A percentile compares a stretch with the other conserved stretches of the same genome.
Evolutionary conservation across 2,888 invertebrate species (phyloP).

Genomic region (Ormyrus rosae): DNA sequence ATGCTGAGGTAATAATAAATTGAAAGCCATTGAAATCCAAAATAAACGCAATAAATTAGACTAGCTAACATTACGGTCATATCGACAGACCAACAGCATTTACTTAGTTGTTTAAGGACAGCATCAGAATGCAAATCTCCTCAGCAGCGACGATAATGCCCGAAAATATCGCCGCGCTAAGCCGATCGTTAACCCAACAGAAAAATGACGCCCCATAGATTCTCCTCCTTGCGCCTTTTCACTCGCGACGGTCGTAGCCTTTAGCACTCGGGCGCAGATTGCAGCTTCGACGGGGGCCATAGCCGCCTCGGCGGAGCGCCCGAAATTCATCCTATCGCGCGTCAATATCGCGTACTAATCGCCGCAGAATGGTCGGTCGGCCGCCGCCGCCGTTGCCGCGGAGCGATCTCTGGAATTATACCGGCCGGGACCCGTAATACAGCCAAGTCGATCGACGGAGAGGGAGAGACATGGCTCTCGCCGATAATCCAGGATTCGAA

Average conservation of each 20-base stretch:
- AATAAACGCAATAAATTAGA: too few relatives aligned
- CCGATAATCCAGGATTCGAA: conserved; percentile 59
- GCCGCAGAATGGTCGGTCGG: conserved; percentile 58
- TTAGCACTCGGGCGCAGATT: conserved; percentile 18
- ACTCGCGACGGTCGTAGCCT: not conserved
- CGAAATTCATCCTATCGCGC: conserved; percentile 48
- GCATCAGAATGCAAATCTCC: too few relatives aligned
- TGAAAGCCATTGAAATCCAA: too few relatives aligned
- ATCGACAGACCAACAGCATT: too few relatives aligned
- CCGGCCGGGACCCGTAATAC: conserved; percentile 41
- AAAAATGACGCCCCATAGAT: not conserved
- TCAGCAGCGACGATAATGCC: too few relatives aligned
- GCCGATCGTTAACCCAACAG: not conserved
- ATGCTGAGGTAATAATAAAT: too few relatives aligned
- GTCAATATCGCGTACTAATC: conserved; percentile 57
- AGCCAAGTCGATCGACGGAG: conserved; percentile 52
- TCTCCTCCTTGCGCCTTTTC: not conserved
- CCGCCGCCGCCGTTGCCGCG: conserved; percentile 11
- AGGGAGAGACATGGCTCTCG: conserved; percentile 9
- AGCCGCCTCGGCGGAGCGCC: not conserved
- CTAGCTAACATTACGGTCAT: too few relatives aligned
- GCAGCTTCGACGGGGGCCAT: not conserved
- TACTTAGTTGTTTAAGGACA: too few relatives aligned
- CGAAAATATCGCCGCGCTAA: not conserved
- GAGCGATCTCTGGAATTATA: conserved; percentile 60